These are phyloP conservation scores for Tyria jacobaeae DNA, from an alignment of 2,888 invertebrate genomes.

Conservation along the genomic window DNA sequence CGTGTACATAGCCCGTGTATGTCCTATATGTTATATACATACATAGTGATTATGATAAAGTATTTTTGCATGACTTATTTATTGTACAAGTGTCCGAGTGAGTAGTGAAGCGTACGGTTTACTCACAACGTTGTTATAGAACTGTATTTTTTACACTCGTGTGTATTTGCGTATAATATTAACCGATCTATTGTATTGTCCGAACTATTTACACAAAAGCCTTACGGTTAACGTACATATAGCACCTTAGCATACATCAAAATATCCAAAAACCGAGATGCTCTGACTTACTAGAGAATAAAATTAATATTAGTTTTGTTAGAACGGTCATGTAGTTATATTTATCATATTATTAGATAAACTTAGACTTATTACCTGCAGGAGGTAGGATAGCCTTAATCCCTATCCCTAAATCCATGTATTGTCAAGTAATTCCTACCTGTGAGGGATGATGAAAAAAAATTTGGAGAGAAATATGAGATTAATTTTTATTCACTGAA, in stretches of 20 bases:
- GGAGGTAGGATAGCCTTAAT: too few relatives aligned
- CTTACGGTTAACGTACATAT: neutral
- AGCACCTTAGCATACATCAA: neutral
- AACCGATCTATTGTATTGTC: constrained; percentile 4
- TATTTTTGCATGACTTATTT: constrained; percentile 69
- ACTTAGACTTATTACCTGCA: too few relatives aligned
- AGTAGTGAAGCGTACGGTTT: constrained; percentile 50
- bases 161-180: neutral
- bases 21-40: constrained; percentile 55
- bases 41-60: constrained; percentile 60
- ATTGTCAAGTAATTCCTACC: neutral
- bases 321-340: neutral
- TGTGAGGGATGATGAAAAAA: neutral
- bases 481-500: neutral
- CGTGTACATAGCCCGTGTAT: constrained; percentile 56
- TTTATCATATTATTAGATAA: too few relatives aligned
- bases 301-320: neutral
- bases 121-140: constrained; percentile 41
- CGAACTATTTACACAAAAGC: neutral
- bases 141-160: neutral
- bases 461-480: neutral
- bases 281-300: neutral
- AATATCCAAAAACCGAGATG: neutral
- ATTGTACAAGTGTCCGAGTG: constrained; percentile 47
- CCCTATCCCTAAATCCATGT: too few relatives aligned